Conservation (phyloP, 2,888 invertebrate genomes). For the Rhagonycha lutea region DNA sequence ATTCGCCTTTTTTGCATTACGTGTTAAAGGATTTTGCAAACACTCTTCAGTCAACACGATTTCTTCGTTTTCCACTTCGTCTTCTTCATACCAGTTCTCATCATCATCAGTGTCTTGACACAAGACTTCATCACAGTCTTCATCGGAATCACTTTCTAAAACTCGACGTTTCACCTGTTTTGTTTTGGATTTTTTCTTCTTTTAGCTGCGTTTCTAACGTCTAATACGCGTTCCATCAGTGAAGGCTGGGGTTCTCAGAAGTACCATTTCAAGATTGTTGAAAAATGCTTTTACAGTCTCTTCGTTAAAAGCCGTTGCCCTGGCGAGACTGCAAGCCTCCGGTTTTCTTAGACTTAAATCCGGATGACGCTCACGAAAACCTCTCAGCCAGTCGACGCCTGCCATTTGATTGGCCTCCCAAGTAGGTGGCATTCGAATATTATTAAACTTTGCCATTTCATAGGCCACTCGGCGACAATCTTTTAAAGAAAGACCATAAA, state of each 20-base stretch:
- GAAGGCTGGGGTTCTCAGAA: slow-evolving; percentile 31
- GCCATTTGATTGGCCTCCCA: slow-evolving; percentile 27
- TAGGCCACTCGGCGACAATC: slow-evolving; percentile 23
- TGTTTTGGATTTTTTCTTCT: no score
- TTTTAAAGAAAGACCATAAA: slow-evolving; percentile 5
- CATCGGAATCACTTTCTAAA: no score
- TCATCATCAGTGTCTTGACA: no score
- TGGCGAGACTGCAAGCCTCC: slow-evolving; percentile 28
- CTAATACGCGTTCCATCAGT: slow-evolving; percentile 35
- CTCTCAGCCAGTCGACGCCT: slow-evolving; percentile 10
- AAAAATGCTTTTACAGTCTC: slow-evolving; percentile 31
- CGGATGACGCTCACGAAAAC: slow-evolving; percentile 13
- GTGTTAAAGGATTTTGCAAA: no score
- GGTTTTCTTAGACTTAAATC: slow-evolving; percentile 34
- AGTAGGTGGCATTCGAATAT: slow-evolving; percentile 21
- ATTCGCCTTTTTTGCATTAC: no score
- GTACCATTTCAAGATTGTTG: slow-evolving; percentile 37
- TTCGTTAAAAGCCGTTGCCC: slow-evolving; percentile 6
- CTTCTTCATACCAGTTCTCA: no score
- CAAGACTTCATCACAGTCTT: no score
- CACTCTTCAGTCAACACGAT: no score
- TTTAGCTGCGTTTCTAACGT: no score
- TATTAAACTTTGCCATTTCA: slow-evolving; percentile 30
- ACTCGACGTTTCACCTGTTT: no score
- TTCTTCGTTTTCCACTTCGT: no score